Conservation (phyloP, 2,113 vertebrate species). For the Colossoma macropomum region DNA sequence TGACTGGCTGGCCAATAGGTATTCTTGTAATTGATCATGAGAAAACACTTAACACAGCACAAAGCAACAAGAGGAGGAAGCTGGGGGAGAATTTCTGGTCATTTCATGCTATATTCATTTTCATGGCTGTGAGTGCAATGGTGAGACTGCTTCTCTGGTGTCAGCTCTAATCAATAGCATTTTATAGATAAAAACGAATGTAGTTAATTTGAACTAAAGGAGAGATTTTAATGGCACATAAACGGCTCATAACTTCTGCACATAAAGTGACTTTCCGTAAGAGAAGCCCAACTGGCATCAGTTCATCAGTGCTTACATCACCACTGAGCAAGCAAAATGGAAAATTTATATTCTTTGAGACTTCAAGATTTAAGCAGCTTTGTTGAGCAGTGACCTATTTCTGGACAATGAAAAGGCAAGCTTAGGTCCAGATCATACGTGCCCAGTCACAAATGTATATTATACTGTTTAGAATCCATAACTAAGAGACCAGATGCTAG, state of each 20-base stretch:
- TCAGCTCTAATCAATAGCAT: constrained; percentile 53
- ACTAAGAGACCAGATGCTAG: background rate
- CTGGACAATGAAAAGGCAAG: background rate
- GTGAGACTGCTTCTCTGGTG: constrained; percentile 33
- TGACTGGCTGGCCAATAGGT: constrained; percentile 38
- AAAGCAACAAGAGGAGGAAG: constrained; percentile 34
- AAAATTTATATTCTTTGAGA: background rate
- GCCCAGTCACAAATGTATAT: background rate
- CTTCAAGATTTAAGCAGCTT: background rate
- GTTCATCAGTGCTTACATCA: constrained; percentile 29
- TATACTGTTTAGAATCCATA: background rate
- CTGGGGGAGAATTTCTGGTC: constrained; percentile 18
- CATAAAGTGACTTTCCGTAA: constrained; percentile 47
- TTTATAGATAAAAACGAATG: constrained; percentile 44
- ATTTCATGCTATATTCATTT: constrained; percentile 50
- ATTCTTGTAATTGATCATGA: constrained; percentile 42
- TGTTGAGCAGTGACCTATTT: background rate
- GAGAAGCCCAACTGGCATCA: constrained; percentile 18
- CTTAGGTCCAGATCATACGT: background rate
- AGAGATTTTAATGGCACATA: constrained; percentile 28
- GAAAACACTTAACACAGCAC: constrained; percentile 38
- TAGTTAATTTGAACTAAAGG: constrained; percentile 37
- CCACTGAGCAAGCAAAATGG: constrained; percentile 25
- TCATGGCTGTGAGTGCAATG: constrained; percentile 37
- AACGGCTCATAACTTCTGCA: constrained; percentile 17